Evolutionary conservation across 2,888 invertebrate genomes (phyloP), one percentile per base, ranked within the genome.

Genomic region (Sepioteuthis lessoniana): DNA sequence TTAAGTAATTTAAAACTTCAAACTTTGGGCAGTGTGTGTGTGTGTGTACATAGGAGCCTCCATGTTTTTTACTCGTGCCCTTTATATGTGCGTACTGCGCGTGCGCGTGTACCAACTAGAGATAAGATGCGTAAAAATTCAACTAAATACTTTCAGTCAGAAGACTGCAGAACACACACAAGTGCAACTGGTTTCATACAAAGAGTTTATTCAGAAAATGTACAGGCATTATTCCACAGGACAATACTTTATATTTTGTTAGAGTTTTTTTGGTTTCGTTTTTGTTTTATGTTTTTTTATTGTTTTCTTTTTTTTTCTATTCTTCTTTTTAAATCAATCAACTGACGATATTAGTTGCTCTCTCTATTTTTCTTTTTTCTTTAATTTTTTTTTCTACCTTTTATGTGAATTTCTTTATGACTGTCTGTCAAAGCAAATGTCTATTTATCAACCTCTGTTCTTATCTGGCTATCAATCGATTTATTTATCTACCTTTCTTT

Each of bases 161-260:
- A 76, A 76, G n/a, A 35, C 76, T n/a, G n/a, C 13, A n/a, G 76
- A 76, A 76, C n/a, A 60, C n/a, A 60, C n/a, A 76, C 76, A 76
- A 76, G 76, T 76, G n/a, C n/a, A 76, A 76, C 76, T n/a, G 76
- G n/a, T 76, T n/a, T 16, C 76, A 35, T n/a, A 35, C 76, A 76
- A 76, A 35, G 76, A n/a, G n/a, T 76, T 76, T 76, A 76, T 76
- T 76, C n/a, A 76, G 76, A n/a, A 76, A 76, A 76, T n/a, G 76
- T n/a, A 10, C n/a, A 76, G 31, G 76, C 76, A 76, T 76, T 76
- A 76, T 76, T 76, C 76, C n/a, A 76, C 76, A n/a, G 76, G 76
- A 76, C 76, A 76, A 76, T 35, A n/a, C 76, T 35, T 19, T n/a
- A 13, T 76, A 35, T 76, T 76, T 76, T 76, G n/a, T 13, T 76